Conservation (phyloP, 2,888 invertebrate genomes). For the Rotaria socialis region DNA sequence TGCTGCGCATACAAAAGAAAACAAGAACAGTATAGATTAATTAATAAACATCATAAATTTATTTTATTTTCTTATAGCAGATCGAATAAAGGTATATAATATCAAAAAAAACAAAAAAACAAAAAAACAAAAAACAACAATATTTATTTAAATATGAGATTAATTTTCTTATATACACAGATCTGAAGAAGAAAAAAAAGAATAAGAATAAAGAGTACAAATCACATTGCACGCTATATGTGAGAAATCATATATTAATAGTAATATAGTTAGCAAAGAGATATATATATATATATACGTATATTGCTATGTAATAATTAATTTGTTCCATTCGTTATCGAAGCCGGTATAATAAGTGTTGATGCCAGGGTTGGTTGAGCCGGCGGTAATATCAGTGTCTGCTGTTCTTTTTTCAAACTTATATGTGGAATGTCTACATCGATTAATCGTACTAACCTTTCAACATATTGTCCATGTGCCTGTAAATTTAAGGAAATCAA, state of each 20-base stretch:
- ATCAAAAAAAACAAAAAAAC: neutral
- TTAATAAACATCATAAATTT: neutral
- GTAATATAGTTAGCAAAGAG: no score
- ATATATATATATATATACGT: no score
- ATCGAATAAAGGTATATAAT: neutral
- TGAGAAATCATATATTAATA: neutral
- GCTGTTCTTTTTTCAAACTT: neutral
- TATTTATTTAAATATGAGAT: neutral
- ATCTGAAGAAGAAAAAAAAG: neutral
- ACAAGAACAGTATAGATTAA: neutral
- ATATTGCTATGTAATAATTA: neutral
- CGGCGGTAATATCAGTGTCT: neutral
- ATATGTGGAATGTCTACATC: constrained; percentile 42
- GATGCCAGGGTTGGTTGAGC: neutral
- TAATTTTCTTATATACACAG: neutral
- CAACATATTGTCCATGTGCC: constrained; percentile 42
- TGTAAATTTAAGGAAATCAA: neutral
- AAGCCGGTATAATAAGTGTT: constrained; percentile 22
- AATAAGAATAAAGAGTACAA: neutral
- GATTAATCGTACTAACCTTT: constrained; percentile 41
- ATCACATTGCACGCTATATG: neutral
- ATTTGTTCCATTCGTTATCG: neutral
- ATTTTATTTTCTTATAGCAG: neutral
- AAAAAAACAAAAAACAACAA: neutral
- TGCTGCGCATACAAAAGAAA: neutral